These are phyloP conservation scores for Drosophila pectinifera DNA, from an alignment of 1,140 invertebrate species.

Conservation along the genomic window DNA sequence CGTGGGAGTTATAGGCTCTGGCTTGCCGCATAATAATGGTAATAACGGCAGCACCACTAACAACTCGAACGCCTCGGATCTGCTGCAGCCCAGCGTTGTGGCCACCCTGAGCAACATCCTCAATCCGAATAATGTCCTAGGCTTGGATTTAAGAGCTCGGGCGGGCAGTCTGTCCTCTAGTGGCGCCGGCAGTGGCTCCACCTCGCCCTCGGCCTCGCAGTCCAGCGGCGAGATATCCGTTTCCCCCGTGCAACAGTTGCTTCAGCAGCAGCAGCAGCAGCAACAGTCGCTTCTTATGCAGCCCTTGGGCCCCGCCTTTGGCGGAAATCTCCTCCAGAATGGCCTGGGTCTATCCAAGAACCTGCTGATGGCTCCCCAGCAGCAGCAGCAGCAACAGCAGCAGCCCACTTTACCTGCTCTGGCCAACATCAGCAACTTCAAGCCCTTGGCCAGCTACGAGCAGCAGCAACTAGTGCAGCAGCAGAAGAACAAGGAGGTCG, in stretches of 20 bases:
- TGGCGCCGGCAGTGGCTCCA: constrained; percentile 88
- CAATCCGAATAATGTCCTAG: constrained; percentile 72
- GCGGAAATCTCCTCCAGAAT: constrained; percentile 46
- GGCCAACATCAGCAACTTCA: constrained; percentile 72
- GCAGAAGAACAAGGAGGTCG: constrained; percentile 88
- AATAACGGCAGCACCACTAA: constrained; percentile 41
- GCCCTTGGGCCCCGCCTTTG: constrained; percentile 28
- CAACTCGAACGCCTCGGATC: constrained; percentile 1
- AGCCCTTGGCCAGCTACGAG: constrained; percentile 87
- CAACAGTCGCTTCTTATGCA: constrained; percentile 48
- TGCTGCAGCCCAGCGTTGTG: constrained; percentile 54
- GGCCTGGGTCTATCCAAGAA: constrained; percentile 57
- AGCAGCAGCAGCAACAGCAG: constrained; percentile 17
- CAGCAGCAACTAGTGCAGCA: constrained; percentile 84
- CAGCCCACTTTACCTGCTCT: constrained; percentile 51
- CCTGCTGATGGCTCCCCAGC: constrained; percentile 41
- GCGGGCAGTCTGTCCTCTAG: constrained; percentile 78
- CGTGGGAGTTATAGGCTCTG: constrained; percentile 81
- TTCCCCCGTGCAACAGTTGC: constrained; percentile 88
- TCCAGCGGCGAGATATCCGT: constrained; percentile 90
- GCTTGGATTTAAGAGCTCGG: constrained; percentile 85
- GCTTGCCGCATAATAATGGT: constrained; percentile 73
- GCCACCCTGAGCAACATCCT: constrained; percentile 68
- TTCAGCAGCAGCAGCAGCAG: constrained; percentile 52
- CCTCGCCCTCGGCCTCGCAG: constrained; percentile 88